phyloP scores from a whole-genome alignment of 2,113 vertebrate species.

The Chaetorhynchus papuensis region DNA sequence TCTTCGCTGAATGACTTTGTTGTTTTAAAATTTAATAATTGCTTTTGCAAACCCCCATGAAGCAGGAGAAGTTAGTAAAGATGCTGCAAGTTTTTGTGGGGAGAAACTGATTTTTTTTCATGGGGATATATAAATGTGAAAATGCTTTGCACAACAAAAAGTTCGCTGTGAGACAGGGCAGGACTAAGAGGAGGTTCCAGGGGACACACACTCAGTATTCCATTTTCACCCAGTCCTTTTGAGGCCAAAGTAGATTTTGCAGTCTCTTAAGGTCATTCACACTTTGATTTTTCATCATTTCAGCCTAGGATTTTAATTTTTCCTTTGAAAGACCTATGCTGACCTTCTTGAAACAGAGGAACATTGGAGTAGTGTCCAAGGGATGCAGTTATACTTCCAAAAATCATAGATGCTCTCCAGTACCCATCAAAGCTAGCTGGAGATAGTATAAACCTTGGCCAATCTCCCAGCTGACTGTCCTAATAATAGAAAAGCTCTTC shows the following conservation, averaged over 20 bases:
- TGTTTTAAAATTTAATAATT: neutral
- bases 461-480: neutral
- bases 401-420: neutral
- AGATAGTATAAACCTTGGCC: constrained; percentile 17
- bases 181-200: neutral
- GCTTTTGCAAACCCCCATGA: neutral
- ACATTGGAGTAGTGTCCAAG: neutral
- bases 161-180: neutral
- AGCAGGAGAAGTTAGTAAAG: neutral
- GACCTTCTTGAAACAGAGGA: neutral
- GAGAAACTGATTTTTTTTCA: neutral
- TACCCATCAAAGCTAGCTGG: neutral
- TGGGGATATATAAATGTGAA: neutral
- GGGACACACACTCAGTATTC: fast-evolving
- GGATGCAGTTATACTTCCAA: neutral
- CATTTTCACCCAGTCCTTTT: neutral
- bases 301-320: neutral
- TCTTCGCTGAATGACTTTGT: neutral
- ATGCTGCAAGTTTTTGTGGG: neutral
- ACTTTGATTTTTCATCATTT: neutral
- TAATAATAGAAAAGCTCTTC: neutral
- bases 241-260: neutral
- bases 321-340: neutral
- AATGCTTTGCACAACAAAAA: neutral
- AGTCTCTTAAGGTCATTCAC: neutral